Base-by-base conservation (phyloP, 2,888 invertebrate species). In the Pyrochroa serraticornis region DNA sequence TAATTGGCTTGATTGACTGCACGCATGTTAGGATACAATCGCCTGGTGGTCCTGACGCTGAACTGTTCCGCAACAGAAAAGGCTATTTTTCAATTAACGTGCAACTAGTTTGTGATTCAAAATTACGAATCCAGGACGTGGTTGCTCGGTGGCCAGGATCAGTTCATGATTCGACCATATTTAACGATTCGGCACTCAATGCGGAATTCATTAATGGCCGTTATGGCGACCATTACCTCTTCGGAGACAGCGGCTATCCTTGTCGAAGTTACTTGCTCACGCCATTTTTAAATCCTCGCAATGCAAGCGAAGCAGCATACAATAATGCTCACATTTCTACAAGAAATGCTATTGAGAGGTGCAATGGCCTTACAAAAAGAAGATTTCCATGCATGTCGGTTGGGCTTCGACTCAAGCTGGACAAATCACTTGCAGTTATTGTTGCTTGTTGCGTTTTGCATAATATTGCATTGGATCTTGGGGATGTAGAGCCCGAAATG, bases 271-370 rank as follows among this genome's bases (percentile, higher is more conserved):
- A 12, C 7, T 7, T 14, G 10, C 7, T 7, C 41, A 41, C 22
- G 41, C 10, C 14, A 41, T n/a, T 12, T 7, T 7, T 1, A 1
- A 13, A 10, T 41, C n/a, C n/a, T n/a, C n/a, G n/a, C n/a, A n/a
- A n/a, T n/a, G n/a, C n/a, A n/a, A n/a, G n/a, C n/a, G n/a, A n/a
- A n/a, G n/a, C n/a, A n/a, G n/a, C n/a, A n/a, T n/a, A n/a, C n/a
- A n/a, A 22, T 22, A 22, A 5, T 22, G 22, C 5, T 2, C 22
- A 42, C 30, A 42, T 14, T 5, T 22, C 22, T 22, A 42, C 47
- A 6, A 35, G 47, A n/a, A 47, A 47, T 37, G 7, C 38, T n/a
- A 22, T 47, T 9, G 47, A 47, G 13, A 35, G 47, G 9, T 37
- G 36, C 12, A 36, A 36, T 31, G 47, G 47, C 9, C 6, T 36